A percentile compares a stretch with the other conserved stretches of the same genome.
Conservation (phyloP, 1,140 invertebrate species). For the Pseudachorutes palmiensis region DNA sequence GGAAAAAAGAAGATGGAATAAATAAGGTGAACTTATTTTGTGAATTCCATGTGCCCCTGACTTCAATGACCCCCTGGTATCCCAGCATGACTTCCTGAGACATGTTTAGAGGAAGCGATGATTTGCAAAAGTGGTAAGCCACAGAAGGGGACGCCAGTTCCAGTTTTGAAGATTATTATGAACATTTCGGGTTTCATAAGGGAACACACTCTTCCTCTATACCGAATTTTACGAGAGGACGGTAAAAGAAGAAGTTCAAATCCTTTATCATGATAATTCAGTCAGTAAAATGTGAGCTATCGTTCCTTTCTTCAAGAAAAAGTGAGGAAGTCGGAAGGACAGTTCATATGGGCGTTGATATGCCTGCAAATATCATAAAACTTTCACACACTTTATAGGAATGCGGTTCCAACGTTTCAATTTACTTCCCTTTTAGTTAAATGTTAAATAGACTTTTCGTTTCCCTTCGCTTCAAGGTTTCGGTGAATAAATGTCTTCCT, state of each 20-base stretch:
- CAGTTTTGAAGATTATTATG: neutral
- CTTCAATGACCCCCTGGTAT: neutral
- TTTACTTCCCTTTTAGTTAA: no score
- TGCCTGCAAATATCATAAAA: no score
- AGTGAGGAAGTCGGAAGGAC: neutral
- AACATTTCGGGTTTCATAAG: neutral
- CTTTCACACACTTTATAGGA: no score
- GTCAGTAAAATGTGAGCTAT: neutral
- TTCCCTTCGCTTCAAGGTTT: neutral
- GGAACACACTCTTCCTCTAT: neutral
- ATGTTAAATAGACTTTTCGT: neutral
- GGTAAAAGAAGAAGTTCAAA: neutral
- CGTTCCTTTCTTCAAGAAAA: neutral
- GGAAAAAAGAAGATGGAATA: neutral
- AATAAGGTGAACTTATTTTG: neutral
- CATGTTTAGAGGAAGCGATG: slow-evolving; percentile 5
- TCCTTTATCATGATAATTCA: neutral
- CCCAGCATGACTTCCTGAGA: neutral
- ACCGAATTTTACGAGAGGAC: neutral
- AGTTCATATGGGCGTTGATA: no score
- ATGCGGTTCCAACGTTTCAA: no score
- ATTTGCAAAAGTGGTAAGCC: neutral
- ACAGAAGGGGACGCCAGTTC: neutral
- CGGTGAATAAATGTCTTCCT: neutral
- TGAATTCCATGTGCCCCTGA: neutral